Conservation (phyloP, 2,113 vertebrate genomes). For the Aix galericulata region DNA sequence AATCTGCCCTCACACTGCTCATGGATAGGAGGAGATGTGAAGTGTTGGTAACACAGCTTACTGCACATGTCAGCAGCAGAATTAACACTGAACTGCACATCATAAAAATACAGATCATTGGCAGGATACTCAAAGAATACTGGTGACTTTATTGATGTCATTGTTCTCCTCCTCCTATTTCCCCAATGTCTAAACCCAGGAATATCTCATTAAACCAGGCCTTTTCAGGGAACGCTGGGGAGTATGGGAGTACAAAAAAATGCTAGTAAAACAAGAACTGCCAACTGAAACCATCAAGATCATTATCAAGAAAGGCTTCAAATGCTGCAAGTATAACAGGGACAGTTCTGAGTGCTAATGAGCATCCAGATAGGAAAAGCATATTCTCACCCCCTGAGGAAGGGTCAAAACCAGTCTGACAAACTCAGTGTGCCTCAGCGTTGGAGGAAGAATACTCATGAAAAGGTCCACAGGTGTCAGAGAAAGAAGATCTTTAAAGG, state of each 20-base stretch:
- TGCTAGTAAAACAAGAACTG: slow-evolving; percentile 48
- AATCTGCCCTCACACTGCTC: neutral
- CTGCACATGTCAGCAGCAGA: neutral
- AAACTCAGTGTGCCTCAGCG: slow-evolving; percentile 23
- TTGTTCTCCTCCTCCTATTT: slow-evolving; percentile 64
- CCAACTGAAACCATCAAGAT: slow-evolving; percentile 53
- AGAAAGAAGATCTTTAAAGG: slow-evolving; percentile 21
- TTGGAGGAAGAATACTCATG: neutral
- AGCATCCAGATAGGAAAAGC: slow-evolving; percentile 38
- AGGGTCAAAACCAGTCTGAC: slow-evolving; percentile 55
- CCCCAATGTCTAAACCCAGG: slow-evolving; percentile 22
- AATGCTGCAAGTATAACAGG: slow-evolving; percentile 35
- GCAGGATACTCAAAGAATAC: slow-evolving; percentile 21
- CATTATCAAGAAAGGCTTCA: slow-evolving; percentile 64
- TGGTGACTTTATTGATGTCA: slow-evolving; percentile 54
- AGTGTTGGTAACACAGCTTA: neutral
- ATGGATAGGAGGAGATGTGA: neutral
- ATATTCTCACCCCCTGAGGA: slow-evolving; percentile 37
- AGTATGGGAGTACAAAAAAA: slow-evolving; percentile 51
- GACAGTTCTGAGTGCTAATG: slow-evolving; percentile 52
- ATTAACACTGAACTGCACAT: slow-evolving; percentile 21
- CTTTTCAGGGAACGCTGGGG: neutral
- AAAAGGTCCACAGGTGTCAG: slow-evolving; percentile 39
- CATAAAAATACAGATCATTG: slow-evolving; percentile 14
- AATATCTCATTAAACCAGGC: slow-evolving; percentile 66